These are phyloP conservation scores for Glyptemys insculpta DNA, from an alignment of 2,797 vertebrate species.

Conservation along the genomic window DNA sequence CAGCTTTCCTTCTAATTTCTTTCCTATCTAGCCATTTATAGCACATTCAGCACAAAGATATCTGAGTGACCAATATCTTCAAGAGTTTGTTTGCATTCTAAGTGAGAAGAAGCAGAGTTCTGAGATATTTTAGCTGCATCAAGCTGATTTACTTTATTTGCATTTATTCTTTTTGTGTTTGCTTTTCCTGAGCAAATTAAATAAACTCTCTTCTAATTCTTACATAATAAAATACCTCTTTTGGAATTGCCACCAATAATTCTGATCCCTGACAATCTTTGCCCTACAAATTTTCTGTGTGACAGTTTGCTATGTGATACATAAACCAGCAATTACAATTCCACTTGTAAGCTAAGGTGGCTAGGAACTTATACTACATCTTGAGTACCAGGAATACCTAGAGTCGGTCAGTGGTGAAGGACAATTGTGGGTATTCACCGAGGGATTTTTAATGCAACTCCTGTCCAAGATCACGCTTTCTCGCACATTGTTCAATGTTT, in stretches of 20 bases:
- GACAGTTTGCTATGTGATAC: background rate
- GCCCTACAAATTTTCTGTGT: background rate
- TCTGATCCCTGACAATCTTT: background rate
- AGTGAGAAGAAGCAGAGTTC: background rate
- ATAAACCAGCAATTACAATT: background rate
- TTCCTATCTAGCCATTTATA: background rate
- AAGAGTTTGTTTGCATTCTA: background rate
- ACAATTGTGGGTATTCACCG: background rate
- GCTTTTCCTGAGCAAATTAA: background rate
- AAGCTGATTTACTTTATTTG: background rate
- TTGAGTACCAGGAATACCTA: background rate
- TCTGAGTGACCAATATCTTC: background rate
- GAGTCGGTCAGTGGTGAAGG: background rate
- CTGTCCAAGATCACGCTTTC: background rate
- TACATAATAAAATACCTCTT: background rate
- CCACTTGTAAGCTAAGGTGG: too few species aligned
- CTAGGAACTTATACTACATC: background rate
- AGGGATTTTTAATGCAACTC: too few species aligned
- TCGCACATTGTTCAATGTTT: background rate
- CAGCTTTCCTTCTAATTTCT: background rate
- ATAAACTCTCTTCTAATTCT: background rate
- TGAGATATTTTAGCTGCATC: background rate
- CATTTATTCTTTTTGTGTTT: background rate
- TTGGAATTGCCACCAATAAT: background rate
- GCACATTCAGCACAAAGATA: background rate